Conservation (phyloP, 2,888 invertebrate species). For the Graphium colonna region DNA sequence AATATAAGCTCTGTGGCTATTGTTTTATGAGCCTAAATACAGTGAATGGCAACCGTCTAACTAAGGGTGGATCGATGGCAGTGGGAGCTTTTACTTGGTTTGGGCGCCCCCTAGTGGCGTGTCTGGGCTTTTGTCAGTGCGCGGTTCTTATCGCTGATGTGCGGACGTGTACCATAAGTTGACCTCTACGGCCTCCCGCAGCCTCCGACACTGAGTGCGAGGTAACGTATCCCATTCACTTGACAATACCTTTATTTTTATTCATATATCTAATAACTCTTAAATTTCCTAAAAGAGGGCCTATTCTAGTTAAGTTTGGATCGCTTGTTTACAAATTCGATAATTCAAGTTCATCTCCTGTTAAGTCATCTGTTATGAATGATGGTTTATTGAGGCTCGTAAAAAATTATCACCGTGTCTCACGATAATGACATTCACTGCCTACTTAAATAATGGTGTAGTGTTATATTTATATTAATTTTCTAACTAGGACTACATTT, state of each 20-base stretch:
- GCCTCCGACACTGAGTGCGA: constrained; percentile 33
- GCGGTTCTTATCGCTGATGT: constrained; percentile 46
- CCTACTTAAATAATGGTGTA: background rate
- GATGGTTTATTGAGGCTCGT: background rate
- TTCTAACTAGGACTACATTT: too few relatives aligned
- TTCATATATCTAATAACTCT: background rate
- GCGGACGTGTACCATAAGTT: constrained; percentile 43
- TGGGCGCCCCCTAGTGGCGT: constrained; percentile 48
- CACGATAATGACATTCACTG: constrained; percentile 5
- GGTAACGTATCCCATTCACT: constrained; percentile 37
- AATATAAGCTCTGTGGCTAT: constrained; percentile 40
- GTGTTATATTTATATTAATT: background rate
- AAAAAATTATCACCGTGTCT: constrained; percentile 6
- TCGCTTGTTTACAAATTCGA: background rate
- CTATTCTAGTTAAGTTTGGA: background rate
- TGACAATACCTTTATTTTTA: background rate
- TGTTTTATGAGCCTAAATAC: constrained; percentile 33
- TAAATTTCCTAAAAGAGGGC: background rate
- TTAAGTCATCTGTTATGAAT: constrained; percentile 1
- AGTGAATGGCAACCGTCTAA: constrained; percentile 28
- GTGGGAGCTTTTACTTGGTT: constrained; percentile 36
- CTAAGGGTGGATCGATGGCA: constrained; percentile 67
- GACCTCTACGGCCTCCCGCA: constrained; percentile 31
- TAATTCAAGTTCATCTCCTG: background rate
- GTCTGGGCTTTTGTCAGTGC: constrained; percentile 43